Base-by-base conservation (phyloP, 2,113 vertebrate species). In the Odocoileus hemionus region DNA sequence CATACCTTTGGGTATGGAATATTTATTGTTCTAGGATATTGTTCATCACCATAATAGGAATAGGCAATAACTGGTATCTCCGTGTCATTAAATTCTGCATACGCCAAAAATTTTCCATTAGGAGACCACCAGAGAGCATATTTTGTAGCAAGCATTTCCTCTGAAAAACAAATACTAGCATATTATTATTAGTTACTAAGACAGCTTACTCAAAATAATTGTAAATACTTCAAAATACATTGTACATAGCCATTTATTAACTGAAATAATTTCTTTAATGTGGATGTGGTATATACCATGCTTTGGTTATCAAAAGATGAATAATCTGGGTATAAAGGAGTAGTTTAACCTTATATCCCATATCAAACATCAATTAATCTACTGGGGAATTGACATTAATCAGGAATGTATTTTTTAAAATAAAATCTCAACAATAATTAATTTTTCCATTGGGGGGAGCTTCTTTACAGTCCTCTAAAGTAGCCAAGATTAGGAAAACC, bases 71-170 rank as follows among this genome's bases (percentile, higher is more conserved):
- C 98, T n/a, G 99, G 99, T 97, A 99, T 99, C 23, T 99, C 98
- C 58, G 99, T 99, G 97, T 99, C 99, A 98, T 99, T 99, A 98
- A 99, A 99, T 96, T 99, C 99, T 39, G 99, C 98, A 47, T 99
- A 99, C 60, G 99, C 99, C 98, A 99, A 98, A 95, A 98, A 99
- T 94, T 96, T 99, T 95, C 99, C 99, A 88, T 97, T 99, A 93
- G 99, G 98, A 95, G 99, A 99, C 99, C 99, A 99, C 99, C 99
- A 99, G 45, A 99, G 97, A 30, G 99, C 99, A 54, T 99, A 99
- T 83, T 99, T 99, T 83, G 99, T 99, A n/a, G 99, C 99, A 96
- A 99, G 99, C 98, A 99, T 99, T 98, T 99, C 99, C 99, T 99
- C 99, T 99, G 97, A 97, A 98, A 98, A 94, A 98, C 96, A 97